Base-by-base conservation (phyloP, 2,797 vertebrate genomes). In the Lepilemur septentrionalis region DNA sequence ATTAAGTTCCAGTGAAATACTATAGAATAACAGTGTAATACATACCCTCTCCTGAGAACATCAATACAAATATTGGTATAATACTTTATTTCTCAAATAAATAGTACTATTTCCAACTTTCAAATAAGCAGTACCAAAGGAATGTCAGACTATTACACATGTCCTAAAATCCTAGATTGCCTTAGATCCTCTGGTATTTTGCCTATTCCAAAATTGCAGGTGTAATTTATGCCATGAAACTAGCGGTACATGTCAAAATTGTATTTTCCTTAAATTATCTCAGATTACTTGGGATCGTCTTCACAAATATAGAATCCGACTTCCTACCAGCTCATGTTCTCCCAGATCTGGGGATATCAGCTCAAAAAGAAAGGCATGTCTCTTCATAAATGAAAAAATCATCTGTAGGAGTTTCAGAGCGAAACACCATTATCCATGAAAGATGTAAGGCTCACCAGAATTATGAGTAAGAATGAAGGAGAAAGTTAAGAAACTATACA, bases 401-500 rank as follows among this genome's bases (percentile, higher is more conserved):
- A 82, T 25, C 73, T 11, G 13, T 11, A n/a, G 0, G 0, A 18
- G 1, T 78, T 41, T 96, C 84, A 78, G 63, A 97, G 88, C 92
- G 5, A 83, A 93, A 1, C 5, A 48, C 61, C 38, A 0, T 23
- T 46, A 89, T 75, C 38, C 55, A 46, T 91, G 94, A 94, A 81
- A 12, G 86, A 86, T 87, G 38, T 80, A 91, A 97, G 48, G 28
- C 32, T 96, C 32, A 41, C 3, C 94, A 94, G 35, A 96, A 98
- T 97, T 93, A 7, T 35, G 61, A 89, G 82, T 93, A 43, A 0
- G 22, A 96, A 70, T 93, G 10, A 82, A 69, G 88, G 52, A 90
- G 83, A 97, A 97, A 96, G 48, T 85, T 96, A 90, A 96, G 86
- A 96, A 98, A 97, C 87, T 94, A 38, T 92, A 93, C 78, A 95